Base-by-base conservation (phyloP, 2,113 vertebrate genomes). In the Ailuropoda melanoleuca region DNA sequence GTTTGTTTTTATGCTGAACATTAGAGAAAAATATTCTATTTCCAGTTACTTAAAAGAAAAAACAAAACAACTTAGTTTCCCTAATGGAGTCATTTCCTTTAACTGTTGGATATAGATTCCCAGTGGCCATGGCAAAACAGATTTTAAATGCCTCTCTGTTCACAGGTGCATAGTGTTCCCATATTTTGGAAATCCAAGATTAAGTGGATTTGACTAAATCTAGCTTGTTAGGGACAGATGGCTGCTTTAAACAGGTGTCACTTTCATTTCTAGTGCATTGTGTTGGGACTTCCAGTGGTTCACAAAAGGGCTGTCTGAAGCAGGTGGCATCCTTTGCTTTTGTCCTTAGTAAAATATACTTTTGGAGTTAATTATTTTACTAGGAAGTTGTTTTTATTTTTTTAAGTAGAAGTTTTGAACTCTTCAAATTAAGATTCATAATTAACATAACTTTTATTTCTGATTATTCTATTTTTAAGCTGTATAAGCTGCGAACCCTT, bases 161-260 rank as follows among this genome's bases (percentile, higher is more conserved):
- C 89, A 88, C 90, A 98, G 95, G 88, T 98, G 93, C 97, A 97
- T 84, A 96, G n/a, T 95, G 83, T 97, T 96, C 88, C 92, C 10
- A 0, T 98, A 93, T 97, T 98, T 98, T 98, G 88, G 97, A 98
- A 98, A 97, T 93, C 60, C 75, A 97, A 97, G 97, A 96, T 98
- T 95, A 92, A 96, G 26, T 97, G 56, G 50, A 95, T 98, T 97
- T 98, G 90, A 94, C 94, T 98, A 96, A 98, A 96, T 97, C 90
- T 97, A 84, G 68, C 96, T 98, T 98, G 92, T 98, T 98, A 98
- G 97, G 86, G 98, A 98, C 99, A 99, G 98, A 99, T 99, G 99
- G 98, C 95, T 98, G 92, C 90, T 98, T 98, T 98, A 98, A 99
- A 99, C 98, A 99, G 98, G 99, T 99, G 99, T 98, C 98, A 98